Conservation (phyloP, 2,113 vertebrate genomes). For the Lethenteron reissneri region DNA sequence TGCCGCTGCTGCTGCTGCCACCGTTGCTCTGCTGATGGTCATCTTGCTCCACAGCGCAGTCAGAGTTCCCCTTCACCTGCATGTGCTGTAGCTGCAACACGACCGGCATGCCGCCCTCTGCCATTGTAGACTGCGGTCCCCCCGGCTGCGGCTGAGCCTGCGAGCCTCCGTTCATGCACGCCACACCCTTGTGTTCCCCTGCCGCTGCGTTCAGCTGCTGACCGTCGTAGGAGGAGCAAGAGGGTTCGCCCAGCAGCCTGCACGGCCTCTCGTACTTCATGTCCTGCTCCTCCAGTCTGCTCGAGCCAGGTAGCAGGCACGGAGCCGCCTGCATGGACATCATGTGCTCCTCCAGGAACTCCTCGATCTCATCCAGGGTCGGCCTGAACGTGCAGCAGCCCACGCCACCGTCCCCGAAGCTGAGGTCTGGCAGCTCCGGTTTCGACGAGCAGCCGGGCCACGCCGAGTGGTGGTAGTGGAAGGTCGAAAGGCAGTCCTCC, state of each 20-base stretch:
- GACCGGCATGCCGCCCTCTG: slow-evolving; percentile 20
- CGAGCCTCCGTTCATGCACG: background rate
- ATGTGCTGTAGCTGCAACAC: slow-evolving; percentile 43
- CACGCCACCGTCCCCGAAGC: no score
- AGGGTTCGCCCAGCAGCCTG: no score
- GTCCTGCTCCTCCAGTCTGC: background rate
- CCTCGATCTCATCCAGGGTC: slow-evolving; percentile 60
- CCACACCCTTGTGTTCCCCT: background rate
- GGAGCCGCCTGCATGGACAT: slow-evolving; percentile 15
- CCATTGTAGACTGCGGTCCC: background rate
- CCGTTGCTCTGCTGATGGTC: background rate
- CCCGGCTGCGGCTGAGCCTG: background rate
- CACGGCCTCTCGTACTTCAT: background rate
- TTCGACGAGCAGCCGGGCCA: background rate
- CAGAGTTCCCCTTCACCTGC: slow-evolving; percentile 11
- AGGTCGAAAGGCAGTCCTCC: background rate
- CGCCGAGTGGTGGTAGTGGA: background rate
- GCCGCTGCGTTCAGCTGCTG: background rate
- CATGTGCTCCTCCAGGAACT: slow-evolving; percentile 50
- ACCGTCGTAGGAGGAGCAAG: no score
- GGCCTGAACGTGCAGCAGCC: slow-evolving; percentile 32
- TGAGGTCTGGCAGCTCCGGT: background rate
- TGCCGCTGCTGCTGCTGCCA: background rate
- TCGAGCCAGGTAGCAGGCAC: no score
- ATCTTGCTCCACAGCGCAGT: no score